These are phyloP conservation scores for Elaphurus davidianus DNA, from an alignment of 2,113 vertebrate genomes.

Conservation along the genomic window DNA sequence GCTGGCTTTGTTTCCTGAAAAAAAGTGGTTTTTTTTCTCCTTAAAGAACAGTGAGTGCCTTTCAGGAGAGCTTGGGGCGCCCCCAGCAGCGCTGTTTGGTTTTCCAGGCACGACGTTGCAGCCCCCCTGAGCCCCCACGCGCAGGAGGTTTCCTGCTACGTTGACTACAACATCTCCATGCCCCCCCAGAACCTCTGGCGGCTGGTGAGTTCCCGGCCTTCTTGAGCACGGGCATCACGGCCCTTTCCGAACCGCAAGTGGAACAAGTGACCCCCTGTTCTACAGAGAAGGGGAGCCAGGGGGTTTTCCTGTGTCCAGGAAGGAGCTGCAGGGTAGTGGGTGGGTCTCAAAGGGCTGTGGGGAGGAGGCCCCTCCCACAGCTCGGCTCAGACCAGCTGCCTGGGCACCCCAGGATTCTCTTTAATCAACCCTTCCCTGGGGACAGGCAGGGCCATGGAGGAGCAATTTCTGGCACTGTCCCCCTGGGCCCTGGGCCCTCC, in stretches of 20 bases:
- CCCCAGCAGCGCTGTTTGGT: background rate
- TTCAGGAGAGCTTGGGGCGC: background rate
- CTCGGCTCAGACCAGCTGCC: background rate
- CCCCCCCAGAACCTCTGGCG: constrained; percentile 95
- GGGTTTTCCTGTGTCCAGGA: background rate
- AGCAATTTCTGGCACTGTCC: background rate
- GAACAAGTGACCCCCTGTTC: rapidly evolving
- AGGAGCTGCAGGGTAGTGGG: background rate
- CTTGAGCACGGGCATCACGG: rapidly evolving
- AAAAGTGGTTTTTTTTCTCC: background rate
- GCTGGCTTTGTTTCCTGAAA: background rate
- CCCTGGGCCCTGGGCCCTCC: background rate
- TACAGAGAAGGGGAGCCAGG: rapidly evolving
- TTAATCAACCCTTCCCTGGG: rapidly evolving
- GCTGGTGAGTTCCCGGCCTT: constrained; percentile 86
- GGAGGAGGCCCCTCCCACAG: background rate
- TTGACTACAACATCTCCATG: constrained; percentile 98
- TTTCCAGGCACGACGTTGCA: constrained; percentile 91
- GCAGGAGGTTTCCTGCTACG: constrained; percentile 96
- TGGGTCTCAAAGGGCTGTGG: background rate
- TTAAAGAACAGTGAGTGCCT: background rate
- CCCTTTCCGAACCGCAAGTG: rapidly evolving
- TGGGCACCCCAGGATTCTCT: background rate
- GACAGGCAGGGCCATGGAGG: background rate
- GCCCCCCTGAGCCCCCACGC: constrained; percentile 94